Evolutionary conservation across 64 coral and sea anemone genomes (phyloP), one percentile per base, ranked within the genome.

Genomic region (Montipora sp.): DNA sequence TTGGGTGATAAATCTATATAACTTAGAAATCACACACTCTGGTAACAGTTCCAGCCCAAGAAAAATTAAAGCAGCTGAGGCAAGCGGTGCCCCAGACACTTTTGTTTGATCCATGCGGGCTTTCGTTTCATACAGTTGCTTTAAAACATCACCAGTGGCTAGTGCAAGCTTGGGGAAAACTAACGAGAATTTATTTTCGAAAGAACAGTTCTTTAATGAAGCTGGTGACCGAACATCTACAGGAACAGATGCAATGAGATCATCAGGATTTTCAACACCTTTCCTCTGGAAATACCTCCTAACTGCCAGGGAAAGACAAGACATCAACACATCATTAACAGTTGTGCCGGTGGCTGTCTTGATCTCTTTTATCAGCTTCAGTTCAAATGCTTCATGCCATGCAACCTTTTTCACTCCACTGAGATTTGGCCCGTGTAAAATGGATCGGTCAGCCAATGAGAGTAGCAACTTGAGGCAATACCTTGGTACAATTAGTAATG

Each of bases 301-400:
- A 27, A 99, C 72, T 51, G 94, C 95, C 55, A 73, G 89, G 18
- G 94, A 87, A 7, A 99, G 83, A 20, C 94, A 96, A 13, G 98
- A 81, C 79, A 96, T 93, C 36, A 99, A 60, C 9, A 99, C 94
- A 79, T 99, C 98, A 80, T 99, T 99, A 5, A 99, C 89, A 10
- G 98, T 99, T 19, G 98, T 94, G 9, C 89, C 94, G 69, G 98
- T 99, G 15, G 61, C 75, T 72, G 51, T 81, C 59, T 99, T 99
- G 8, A 99, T 96, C 68, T 90, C 43, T 49, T 99, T 99, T 13
- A 99, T 81, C 2, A 96, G 16, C 16, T 94, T 51, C 2, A 99
- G 75, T 21, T 94, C 94, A 43, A 91, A 85, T 18, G 83, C 92
- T 77, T 94, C 57, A 47, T 92, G 91, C 98, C 94, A 99, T 9